phyloP scores from a whole-genome alignment of 1,140 invertebrate species.

The Campodea augens region DNA sequence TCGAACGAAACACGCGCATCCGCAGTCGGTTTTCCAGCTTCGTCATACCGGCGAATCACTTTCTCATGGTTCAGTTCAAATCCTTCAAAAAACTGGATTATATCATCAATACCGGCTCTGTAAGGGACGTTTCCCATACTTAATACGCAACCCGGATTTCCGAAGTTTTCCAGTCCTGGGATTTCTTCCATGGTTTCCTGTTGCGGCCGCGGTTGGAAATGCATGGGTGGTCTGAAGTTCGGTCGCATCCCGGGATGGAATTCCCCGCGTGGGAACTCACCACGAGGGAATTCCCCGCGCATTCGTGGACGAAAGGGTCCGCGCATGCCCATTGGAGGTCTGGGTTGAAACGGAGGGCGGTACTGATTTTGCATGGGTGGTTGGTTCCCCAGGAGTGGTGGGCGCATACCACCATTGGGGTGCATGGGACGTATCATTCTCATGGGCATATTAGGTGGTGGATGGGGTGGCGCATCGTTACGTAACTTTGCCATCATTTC shows the following conservation, averaged over 20 bases:
- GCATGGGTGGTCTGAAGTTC: neutral
- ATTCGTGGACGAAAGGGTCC: slow-evolving; percentile 9
- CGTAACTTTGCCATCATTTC: slow-evolving; percentile 32
- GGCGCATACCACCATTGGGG: neutral
- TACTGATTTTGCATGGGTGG: neutral
- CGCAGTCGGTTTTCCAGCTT: slow-evolving; percentile 63
- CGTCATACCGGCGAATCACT: slow-evolving; percentile 62
- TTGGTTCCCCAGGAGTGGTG: neutral
- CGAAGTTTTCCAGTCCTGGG: slow-evolving; percentile 37
- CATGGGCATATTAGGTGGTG: neutral
- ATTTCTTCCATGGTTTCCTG: slow-evolving; percentile 3
- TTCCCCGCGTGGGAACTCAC: slow-evolving; percentile 6
- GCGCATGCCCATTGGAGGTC: slow-evolving; percentile 5
- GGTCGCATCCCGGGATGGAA: slow-evolving; percentile 5
- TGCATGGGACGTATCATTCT: neutral
- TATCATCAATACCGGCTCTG: slow-evolving; percentile 64
- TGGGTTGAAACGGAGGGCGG: no score
- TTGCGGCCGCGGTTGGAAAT: neutral
- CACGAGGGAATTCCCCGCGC: no score
- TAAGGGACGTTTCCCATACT: slow-evolving; percentile 70
- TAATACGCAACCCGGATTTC: slow-evolving; percentile 59
- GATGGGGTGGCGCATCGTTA: slow-evolving; percentile 13
- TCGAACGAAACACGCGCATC: slow-evolving; percentile 71
- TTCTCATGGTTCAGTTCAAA: slow-evolving; percentile 52
- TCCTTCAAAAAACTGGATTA: slow-evolving; percentile 63